Conservation (phyloP, 2,113 vertebrate genomes). For the Ursus arctos region DNA sequence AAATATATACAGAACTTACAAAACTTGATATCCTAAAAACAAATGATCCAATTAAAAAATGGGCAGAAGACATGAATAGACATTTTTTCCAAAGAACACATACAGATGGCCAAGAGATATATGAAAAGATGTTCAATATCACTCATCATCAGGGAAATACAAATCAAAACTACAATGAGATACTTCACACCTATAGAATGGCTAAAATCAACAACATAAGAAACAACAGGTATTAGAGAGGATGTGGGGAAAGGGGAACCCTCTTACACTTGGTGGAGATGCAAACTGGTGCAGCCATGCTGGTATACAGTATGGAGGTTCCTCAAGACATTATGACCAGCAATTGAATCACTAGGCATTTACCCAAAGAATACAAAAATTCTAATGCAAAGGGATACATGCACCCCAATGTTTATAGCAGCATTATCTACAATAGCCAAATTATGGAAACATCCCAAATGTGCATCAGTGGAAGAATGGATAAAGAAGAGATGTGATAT, state of each 20-base stretch:
- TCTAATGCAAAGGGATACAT: background rate
- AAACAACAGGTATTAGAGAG: background rate
- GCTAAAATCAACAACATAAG: background rate
- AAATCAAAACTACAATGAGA: background rate
- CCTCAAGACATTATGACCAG: background rate
- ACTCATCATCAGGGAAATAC: background rate
- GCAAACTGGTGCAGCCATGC: background rate
- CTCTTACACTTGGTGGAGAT: background rate
- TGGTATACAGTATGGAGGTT: background rate
- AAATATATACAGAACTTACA: background rate
- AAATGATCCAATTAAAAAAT: background rate
- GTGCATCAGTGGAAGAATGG: background rate
- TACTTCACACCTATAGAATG: background rate
- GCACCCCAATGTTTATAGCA: background rate
- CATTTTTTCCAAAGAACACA: background rate
- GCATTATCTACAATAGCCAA: background rate
- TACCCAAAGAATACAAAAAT: background rate
- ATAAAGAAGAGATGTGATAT: background rate
- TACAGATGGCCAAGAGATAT: background rate
- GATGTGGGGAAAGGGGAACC: background rate
- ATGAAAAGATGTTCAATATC: background rate
- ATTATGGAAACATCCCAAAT: background rate
- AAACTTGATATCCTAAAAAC: background rate
- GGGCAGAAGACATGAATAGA: background rate
- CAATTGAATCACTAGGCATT: background rate